phyloP scores from a whole-genome alignment of 2,113 vertebrate genomes.

The Lichenostomus cassidix region DNA sequence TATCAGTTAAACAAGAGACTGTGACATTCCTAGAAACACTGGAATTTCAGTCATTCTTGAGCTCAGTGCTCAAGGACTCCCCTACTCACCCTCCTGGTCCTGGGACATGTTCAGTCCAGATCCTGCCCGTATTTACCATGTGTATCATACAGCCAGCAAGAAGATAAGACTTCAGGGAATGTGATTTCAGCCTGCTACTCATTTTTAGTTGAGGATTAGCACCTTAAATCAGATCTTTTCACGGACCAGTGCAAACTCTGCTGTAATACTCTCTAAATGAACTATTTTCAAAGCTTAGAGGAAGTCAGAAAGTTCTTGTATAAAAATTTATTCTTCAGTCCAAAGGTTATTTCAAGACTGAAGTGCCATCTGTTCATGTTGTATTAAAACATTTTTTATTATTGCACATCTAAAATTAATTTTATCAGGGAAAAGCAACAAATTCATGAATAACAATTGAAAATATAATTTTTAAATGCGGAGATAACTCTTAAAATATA shows the following conservation, averaged over 20 bases:
- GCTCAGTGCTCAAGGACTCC: not conserved
- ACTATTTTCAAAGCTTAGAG: not conserved
- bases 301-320: not conserved
- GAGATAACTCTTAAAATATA: not conserved
- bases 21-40: not conserved
- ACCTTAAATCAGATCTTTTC: not conserved
- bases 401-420: not conserved
- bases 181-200: not conserved
- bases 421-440: not conserved
- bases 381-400: not conserved
- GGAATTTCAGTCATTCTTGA: not conserved
- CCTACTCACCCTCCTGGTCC: rapidly evolving
- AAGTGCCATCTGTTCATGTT: constrained; percentile 14
- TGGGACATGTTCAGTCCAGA: not conserved
- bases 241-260: not conserved
- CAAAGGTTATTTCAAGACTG: not conserved
- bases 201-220: not conserved
- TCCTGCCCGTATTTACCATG: not conserved
- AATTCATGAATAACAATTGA: not conserved
- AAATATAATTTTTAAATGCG: not conserved
- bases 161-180: not conserved
- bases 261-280: not conserved
- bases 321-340: not conserved
- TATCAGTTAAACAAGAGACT: not conserved
- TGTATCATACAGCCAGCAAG: not conserved